phyloP scores from a whole-genome alignment of 2,888 invertebrate species.

The Stenoptilia bipunctidactyla region DNA sequence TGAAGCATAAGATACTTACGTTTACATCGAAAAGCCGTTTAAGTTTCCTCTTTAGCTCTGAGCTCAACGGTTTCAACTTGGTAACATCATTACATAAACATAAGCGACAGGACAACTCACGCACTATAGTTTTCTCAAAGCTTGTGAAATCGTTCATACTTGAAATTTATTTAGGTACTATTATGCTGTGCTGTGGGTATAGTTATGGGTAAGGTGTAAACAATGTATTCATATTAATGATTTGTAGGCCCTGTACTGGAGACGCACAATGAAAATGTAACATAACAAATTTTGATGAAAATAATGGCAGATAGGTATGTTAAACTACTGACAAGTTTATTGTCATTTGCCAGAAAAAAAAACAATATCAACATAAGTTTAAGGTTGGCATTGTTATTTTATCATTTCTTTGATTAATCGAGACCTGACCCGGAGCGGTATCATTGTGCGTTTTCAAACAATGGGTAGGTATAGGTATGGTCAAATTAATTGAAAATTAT shows the following conservation, averaged over 20 bases:
- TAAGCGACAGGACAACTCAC: constrained; percentile 57
- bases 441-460: too few species aligned
- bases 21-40: constrained; percentile 50
- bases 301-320: neutral
- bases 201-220: too few species aligned
- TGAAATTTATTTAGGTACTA: constrained; percentile 20
- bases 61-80: constrained; percentile 53
- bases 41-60: constrained; percentile 53
- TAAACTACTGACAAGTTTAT: too few species aligned
- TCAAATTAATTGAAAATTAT: too few species aligned
- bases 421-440: too few species aligned
- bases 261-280: constrained; percentile 16
- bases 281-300: constrained; percentile 11
- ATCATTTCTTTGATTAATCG: too few species aligned
- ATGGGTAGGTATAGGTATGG: too few species aligned
- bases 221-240: too few species aligned
- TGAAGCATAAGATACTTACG: constrained; percentile 27
- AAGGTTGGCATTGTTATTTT: too few species aligned
- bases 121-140: constrained; percentile 57
- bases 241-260: constrained; percentile 4
- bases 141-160: constrained; percentile 55
- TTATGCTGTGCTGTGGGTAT: too few species aligned
- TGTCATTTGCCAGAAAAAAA: too few species aligned
- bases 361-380: too few species aligned
- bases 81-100: constrained; percentile 59